Evolutionary conservation across 1,140 invertebrate species (phyloP).

Genomic region (Lanistes nyassanus): DNA sequence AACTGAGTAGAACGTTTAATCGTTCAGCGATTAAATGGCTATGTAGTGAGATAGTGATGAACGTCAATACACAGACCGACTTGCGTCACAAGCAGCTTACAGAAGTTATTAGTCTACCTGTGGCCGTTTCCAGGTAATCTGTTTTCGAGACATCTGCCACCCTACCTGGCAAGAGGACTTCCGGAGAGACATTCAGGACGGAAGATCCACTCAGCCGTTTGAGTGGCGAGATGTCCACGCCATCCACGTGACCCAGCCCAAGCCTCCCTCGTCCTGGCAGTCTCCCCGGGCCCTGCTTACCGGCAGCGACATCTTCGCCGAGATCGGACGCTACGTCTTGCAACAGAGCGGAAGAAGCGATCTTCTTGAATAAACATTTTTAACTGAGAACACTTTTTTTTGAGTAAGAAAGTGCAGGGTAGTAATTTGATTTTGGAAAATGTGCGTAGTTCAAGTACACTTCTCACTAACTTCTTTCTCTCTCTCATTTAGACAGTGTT

Average conservation of each 20-base stretch:
- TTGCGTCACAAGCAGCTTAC: too few species aligned
- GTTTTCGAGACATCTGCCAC: constrained; percentile 23
- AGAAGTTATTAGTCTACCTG: too few species aligned
- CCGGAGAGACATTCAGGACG: constrained; percentile 21
- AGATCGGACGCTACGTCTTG: constrained; percentile 16
- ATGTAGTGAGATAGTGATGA: neutral
- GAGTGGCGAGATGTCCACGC: constrained; percentile 18
- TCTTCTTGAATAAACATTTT: too few species aligned
- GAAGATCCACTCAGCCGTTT: neutral
- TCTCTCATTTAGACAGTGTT: too few species aligned
- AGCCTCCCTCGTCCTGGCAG: constrained; percentile 1
- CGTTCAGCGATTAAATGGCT: too few species aligned
- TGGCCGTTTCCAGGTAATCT: constrained; percentile 15
- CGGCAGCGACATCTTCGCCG: constrained; percentile 5
- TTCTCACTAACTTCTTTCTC: too few species aligned
- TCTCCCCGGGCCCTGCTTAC: constrained; percentile 9
- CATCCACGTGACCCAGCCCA: constrained; percentile 27
- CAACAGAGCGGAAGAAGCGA: neutral
- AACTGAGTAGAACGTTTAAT: neutral
- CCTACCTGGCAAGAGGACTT: constrained; percentile 28
- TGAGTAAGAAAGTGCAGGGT: too few species aligned
- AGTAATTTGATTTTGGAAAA: too few species aligned
- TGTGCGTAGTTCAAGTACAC: too few species aligned
- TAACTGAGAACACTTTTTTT: too few species aligned
- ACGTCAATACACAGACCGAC: neutral